Conservation (phyloP, 2,888 invertebrate genomes). For the Nasonovia ribisnigri region DNA sequence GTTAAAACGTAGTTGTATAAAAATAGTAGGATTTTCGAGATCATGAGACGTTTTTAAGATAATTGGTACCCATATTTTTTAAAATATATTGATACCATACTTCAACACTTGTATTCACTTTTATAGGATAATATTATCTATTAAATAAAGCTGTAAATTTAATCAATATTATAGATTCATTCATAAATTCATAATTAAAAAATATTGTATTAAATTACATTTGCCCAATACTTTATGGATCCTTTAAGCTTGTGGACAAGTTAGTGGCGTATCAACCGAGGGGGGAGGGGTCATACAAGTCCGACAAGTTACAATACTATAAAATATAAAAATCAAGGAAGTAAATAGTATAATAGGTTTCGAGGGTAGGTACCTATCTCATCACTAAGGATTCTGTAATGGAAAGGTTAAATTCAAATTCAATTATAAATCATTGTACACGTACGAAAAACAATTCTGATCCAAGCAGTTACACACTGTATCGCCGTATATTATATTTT, state of each 20-base stretch:
- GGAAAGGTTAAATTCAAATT: not conserved
- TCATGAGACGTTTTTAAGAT: not conserved
- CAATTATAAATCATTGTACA: not conserved
- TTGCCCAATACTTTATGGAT: not conserved
- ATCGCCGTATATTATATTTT: not conserved
- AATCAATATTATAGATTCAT: not conserved
- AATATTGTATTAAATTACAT: not conserved
- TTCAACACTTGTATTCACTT: not conserved
- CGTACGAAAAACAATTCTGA: not conserved
- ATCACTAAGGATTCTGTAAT: not conserved
- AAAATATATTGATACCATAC: not conserved
- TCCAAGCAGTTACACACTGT: not conserved
- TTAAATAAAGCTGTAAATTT: not conserved
- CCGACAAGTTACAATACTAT: not conserved
- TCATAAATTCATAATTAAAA: not conserved
- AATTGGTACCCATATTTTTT: not conserved
- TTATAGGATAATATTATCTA: not conserved
- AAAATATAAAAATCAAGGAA: not conserved
- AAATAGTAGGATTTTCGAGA: not conserved
- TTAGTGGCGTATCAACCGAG: too few species aligned
- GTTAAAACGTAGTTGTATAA: not conserved
- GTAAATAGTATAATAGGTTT: too few species aligned
- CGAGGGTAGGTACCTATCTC: not conserved
- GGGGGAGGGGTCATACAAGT: too few species aligned
- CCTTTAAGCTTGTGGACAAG: not conserved